phyloP scores from a whole-genome alignment of 1,140 invertebrate genomes.

The Saccostrea echinata region DNA sequence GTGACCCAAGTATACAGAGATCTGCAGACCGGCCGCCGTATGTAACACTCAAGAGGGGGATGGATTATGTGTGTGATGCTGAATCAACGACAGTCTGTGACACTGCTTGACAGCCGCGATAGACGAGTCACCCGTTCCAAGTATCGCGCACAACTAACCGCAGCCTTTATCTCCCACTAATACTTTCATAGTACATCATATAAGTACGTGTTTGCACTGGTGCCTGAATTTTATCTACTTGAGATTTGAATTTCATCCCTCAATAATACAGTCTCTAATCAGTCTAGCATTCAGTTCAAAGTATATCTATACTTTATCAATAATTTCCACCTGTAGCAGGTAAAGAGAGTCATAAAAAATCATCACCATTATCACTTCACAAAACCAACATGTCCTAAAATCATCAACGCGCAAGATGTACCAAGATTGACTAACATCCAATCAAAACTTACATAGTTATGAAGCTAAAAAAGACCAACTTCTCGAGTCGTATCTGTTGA shows the following conservation, averaged over 20 bases:
- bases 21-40: background rate
- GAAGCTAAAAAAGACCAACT: background rate
- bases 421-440: background rate
- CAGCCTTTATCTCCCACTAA: constrained; percentile 14
- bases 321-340: constrained; percentile 23
- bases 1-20: background rate
- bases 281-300: background rate
- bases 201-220: constrained; percentile 30
- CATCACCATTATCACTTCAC: background rate
- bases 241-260: constrained; percentile 28
- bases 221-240: constrained; percentile 33
- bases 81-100: constrained; percentile 30
- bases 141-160: background rate
- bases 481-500: background rate
- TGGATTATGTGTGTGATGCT: constrained; percentile 25
- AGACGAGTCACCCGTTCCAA: constrained; percentile 4
- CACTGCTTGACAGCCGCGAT: background rate
- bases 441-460: background rate
- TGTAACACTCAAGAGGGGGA: constrained; percentile 14
- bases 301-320: constrained; percentile 26
- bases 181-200: constrained; percentile 34
- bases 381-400: background rate
- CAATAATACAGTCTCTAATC: background rate
- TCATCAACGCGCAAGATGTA: no score
- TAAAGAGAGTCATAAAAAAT: background rate